phyloP scores from a whole-genome alignment of 1,140 invertebrate genomes.

The Ladona fulva region DNA sequence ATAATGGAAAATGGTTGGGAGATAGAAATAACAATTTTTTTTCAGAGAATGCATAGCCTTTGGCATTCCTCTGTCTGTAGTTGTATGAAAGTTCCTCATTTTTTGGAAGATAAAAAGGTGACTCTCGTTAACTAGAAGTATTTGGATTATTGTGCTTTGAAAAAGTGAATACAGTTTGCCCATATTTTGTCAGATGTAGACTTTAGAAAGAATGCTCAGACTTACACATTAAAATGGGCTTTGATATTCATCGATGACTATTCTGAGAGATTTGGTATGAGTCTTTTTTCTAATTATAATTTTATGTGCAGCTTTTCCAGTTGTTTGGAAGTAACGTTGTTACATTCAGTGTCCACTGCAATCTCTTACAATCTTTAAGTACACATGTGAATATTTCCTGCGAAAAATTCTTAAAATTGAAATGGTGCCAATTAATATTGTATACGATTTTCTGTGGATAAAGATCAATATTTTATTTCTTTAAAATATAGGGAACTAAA shows the following conservation, averaged over 20 bases:
- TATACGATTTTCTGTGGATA: not conserved
- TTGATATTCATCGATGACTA: not conserved
- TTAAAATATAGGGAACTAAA: too few relatives aligned
- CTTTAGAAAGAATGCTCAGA: not conserved
- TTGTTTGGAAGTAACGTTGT: not conserved
- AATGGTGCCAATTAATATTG: not conserved
- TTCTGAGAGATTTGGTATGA: too few relatives aligned
- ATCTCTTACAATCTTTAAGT: not conserved
- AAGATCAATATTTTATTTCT: too few relatives aligned
- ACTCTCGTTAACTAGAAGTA: not conserved
- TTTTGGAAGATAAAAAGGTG: not conserved
- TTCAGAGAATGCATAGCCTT: not conserved
- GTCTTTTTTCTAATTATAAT: too few relatives aligned
- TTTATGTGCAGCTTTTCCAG: not conserved
- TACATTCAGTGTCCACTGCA: not conserved
- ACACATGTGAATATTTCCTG: not conserved
- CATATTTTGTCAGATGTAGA: not conserved
- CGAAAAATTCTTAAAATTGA: not conserved
- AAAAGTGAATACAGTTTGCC: not conserved
- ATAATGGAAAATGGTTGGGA: not conserved
- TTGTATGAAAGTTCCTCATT: slow-evolving; percentile 1
- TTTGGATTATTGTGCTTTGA: not conserved
- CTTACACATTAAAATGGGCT: not conserved
- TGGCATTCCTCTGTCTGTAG: not conserved
- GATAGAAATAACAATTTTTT: too few relatives aligned